phyloP scores from a whole-genome alignment of 2,888 invertebrate genomes.

The Caenorhabditis uteleia region DNA sequence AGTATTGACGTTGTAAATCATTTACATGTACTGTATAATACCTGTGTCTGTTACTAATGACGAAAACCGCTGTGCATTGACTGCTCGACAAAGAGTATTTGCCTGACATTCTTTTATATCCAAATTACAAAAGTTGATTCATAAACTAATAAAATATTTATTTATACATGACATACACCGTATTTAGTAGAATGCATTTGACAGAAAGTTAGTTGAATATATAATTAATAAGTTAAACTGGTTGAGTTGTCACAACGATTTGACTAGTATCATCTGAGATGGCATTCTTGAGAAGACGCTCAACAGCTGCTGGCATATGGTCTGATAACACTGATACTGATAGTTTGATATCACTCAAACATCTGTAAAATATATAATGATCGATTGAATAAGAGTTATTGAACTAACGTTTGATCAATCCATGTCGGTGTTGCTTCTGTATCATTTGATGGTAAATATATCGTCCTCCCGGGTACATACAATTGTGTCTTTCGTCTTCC shows the following conservation, averaged over 20 bases:
- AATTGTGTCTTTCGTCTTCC: constrained; percentile 69
- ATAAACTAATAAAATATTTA: too few relatives aligned
- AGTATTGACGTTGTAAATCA: too few relatives aligned
- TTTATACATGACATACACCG: too few relatives aligned
- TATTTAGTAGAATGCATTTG: too few relatives aligned
- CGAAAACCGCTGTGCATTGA: too few relatives aligned
- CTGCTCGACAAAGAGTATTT: too few relatives aligned
- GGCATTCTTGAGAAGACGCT: constrained; percentile 11
- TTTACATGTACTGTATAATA: too few relatives aligned
- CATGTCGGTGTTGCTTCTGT: constrained; percentile 29
- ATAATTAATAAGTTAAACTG: constrained; percentile 3
- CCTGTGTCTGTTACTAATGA: too few relatives aligned
- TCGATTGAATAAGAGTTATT: not conserved
- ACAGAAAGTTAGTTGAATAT: too few relatives aligned
- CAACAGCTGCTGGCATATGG: constrained; percentile 77
- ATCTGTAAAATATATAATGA: constrained; percentile 26
- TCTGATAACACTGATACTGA: constrained; percentile 86
- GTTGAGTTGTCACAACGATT: constrained; percentile 14
- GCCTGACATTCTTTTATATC: too few relatives aligned
- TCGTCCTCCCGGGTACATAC: constrained; percentile 82
- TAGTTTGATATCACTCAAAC: constrained; percentile 76
- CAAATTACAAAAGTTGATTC: too few relatives aligned
- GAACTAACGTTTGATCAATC: constrained; percentile 46
- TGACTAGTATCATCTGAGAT: not conserved
- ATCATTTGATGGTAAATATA: constrained; percentile 76